Evolutionary conservation across 2,113 vertebrate genomes (phyloP).

Genomic region (Carettochelys insculpta): DNA sequence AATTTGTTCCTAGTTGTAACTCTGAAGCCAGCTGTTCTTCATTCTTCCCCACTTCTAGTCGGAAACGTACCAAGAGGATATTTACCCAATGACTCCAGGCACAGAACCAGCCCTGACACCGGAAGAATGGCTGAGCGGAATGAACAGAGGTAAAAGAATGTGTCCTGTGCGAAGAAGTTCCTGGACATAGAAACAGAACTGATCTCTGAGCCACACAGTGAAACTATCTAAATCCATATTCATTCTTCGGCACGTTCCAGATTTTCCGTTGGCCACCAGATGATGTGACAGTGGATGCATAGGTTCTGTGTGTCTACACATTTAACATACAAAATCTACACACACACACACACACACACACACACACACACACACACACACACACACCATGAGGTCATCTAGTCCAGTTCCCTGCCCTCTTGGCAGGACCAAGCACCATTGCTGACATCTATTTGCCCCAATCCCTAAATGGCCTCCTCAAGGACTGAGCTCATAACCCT

Average conservation of each 20-base stretch:
- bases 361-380: too few relatives aligned
- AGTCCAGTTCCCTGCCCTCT: too few relatives aligned
- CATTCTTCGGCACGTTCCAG: neutral
- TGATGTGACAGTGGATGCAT: neutral
- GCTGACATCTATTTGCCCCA: too few relatives aligned
- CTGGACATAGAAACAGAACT: too few relatives aligned
- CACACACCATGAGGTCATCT: too few relatives aligned
- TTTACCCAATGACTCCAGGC: constrained; percentile 97
- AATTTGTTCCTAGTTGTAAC: too few relatives aligned
- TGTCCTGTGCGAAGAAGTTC: too few relatives aligned
- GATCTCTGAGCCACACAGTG: neutral
- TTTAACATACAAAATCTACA: neutral
- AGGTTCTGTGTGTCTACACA: neutral
- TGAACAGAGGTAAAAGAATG: constrained; percentile 84
- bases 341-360: too few relatives aligned
- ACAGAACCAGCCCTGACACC: constrained; percentile 90
- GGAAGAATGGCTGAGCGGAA: constrained; percentile 92
- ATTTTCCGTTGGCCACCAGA: neutral
- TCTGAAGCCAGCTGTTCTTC: neutral
- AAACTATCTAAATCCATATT: neutral
- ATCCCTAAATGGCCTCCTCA: too few relatives aligned
- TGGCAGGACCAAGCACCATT: too few relatives aligned
- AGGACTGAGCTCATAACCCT: too few relatives aligned
- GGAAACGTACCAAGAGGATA: constrained; percentile 97
- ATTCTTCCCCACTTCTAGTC: constrained; percentile 78